Evolutionary conservation across 37 sponge, comb jelly and placozoan genomes (phyloP).

Genomic region (Oscarella lobularis): DNA sequence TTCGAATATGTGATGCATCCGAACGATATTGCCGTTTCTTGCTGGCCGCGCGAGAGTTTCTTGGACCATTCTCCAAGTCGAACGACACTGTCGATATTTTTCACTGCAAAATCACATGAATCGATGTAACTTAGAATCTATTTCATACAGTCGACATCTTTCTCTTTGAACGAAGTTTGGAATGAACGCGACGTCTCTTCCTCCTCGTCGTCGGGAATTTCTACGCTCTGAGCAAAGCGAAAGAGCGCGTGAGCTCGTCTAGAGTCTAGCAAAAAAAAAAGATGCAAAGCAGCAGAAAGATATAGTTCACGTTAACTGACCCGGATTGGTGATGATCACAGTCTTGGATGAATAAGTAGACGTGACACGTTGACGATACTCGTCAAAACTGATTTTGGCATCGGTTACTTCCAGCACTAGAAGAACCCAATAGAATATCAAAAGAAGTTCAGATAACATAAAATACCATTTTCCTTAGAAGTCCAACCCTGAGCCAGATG

Average conservation of each 20-base stretch:
- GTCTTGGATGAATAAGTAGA: constrained; percentile 56
- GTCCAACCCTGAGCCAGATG: constrained; percentile 72
- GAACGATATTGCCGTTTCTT: too few relatives aligned
- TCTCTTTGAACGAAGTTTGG: too few relatives aligned
- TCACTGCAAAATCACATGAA: too few relatives aligned
- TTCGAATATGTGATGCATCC: too few relatives aligned
- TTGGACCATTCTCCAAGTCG: too few relatives aligned
- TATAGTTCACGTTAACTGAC: too few relatives aligned
- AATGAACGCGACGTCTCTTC: too few relatives aligned
- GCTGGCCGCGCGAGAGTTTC: too few relatives aligned
- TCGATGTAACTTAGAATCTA: too few relatives aligned
- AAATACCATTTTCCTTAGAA: constrained; percentile 55
- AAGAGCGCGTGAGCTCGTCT: background rate
- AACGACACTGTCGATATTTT: too few relatives aligned
- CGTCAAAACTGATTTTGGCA: constrained; percentile 51
- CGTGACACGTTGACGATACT: constrained; percentile 35
- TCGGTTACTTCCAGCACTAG: constrained; percentile 63
- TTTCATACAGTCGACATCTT: too few relatives aligned
- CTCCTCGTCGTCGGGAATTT: constrained; percentile 58
- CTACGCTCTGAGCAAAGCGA: constrained; percentile 9
- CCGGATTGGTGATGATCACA: constrained; percentile 70
- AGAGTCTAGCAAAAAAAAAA: background rate
- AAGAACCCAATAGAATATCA: background rate
- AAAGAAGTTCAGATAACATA: background rate
- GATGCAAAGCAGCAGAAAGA: background rate